Conservation (phyloP, 2,888 invertebrate species). For the Oligia latruncula region DNA sequence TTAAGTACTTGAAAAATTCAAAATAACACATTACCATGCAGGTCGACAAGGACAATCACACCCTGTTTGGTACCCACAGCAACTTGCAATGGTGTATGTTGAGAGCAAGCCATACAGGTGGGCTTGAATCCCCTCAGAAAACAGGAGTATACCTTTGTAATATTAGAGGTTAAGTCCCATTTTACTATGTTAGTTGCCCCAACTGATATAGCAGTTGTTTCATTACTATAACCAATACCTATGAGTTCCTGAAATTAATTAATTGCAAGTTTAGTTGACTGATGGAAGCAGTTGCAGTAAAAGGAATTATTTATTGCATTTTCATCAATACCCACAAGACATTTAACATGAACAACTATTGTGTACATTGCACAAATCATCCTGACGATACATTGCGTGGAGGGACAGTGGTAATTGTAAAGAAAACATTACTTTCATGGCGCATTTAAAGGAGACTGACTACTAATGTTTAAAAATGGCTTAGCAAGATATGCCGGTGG, state of each 20-base stretch:
- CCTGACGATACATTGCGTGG: too few relatives aligned
- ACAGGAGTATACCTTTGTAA: conserved; percentile 77
- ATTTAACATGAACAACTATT: neutral
- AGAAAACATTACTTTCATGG: neutral
- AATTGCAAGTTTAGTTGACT: neutral
- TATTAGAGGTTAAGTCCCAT: conserved; percentile 89
- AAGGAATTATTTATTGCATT: neutral
- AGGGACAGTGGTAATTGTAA: too few relatives aligned
- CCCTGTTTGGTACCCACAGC: conserved; percentile 88
- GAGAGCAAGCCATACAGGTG: conserved; percentile 81
- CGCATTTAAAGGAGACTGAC: neutral
- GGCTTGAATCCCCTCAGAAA: conserved; percentile 79
- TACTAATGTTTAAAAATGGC: neutral
- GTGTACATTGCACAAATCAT: too few relatives aligned
- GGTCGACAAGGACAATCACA: conserved; percentile 82
- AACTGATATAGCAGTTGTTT: conserved; percentile 85
- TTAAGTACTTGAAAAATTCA: neutral
- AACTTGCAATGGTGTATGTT: conserved; percentile 77
- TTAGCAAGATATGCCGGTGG: too few relatives aligned
- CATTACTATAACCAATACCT: conserved; percentile 86
- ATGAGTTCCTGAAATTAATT: conserved; percentile 78
- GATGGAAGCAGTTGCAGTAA: neutral
- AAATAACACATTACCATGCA: conserved; percentile 74
- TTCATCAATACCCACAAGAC: too few relatives aligned
- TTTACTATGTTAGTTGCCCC: conserved; percentile 86